These are phyloP conservation scores for Pachypanchax playfairii DNA, from an alignment of 2,113 vertebrate species.

Conservation along the genomic window DNA sequence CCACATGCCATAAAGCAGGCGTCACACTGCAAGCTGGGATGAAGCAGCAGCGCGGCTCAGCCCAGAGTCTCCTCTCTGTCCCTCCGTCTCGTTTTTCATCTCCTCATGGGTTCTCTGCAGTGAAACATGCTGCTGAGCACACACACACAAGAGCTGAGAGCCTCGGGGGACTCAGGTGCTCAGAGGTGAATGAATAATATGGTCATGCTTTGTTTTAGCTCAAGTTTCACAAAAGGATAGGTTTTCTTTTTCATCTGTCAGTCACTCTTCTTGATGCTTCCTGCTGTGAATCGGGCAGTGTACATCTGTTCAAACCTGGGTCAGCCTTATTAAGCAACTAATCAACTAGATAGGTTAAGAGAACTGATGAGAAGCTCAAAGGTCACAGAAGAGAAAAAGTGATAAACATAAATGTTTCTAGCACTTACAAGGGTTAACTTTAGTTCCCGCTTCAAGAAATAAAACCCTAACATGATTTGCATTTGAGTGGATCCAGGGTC, in stretches of 20 bases:
- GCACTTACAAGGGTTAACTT: no score
- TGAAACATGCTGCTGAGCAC: constrained; percentile 47
- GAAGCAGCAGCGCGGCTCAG: constrained; percentile 33
- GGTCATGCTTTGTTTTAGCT: constrained; percentile 64
- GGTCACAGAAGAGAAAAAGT: constrained; percentile 56
- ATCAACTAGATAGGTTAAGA: constrained; percentile 40
- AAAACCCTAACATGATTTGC: constrained; percentile 33
- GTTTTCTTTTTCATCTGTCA: constrained; percentile 41
- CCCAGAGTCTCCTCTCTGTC: constrained; percentile 43
- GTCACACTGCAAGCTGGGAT: constrained; percentile 53
- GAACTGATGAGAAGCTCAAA: constrained; percentile 61
- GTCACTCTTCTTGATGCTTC: constrained; percentile 41
- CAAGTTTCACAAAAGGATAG: constrained; percentile 57
- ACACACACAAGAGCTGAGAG: constrained; percentile 20
- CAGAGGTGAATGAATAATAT: constrained; percentile 61
- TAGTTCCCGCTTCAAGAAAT: constrained; percentile 39
- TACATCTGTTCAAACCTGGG: constrained; percentile 64
- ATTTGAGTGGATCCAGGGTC: constrained; percentile 42
- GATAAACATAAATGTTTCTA: constrained; percentile 42
- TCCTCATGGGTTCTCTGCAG: constrained; percentile 38
- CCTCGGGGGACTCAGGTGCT: constrained; percentile 57
- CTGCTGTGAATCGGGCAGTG: constrained; percentile 43
- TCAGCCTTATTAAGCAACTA: constrained; percentile 61
- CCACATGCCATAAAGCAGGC: constrained; percentile 77
- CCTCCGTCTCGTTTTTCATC: constrained; percentile 53